Percentiles rank a stretch among this genome's conserved stretches.
phyloP scores from a whole-genome alignment of 2,113 vertebrate genomes.

The Cryptotis parvus region DNA sequence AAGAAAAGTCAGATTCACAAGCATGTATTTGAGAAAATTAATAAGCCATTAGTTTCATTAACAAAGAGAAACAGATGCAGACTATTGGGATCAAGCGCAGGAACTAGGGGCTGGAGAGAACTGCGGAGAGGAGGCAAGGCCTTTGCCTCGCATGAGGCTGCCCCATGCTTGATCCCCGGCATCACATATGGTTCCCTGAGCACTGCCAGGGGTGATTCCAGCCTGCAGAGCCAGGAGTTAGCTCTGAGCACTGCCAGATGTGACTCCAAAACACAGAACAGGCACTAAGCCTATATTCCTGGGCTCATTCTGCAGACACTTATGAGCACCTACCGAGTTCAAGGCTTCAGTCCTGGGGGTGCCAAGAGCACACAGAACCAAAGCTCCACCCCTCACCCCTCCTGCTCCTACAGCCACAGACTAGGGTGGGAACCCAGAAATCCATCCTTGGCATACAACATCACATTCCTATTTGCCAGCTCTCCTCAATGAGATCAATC shows the following conservation, averaged over 20 bases:
- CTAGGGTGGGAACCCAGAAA: background rate
- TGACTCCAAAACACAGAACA: too few relatives aligned
- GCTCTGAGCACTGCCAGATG: too few relatives aligned
- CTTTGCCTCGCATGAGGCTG: too few relatives aligned
- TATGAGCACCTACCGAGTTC: conserved; percentile 5
- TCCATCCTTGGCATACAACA: background rate
- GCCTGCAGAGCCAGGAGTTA: too few relatives aligned
- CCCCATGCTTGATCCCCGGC: too few relatives aligned
- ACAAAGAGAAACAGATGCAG: background rate
- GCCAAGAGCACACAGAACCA: background rate
- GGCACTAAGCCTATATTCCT: background rate
- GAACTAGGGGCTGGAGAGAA: background rate
- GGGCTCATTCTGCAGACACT: background rate
- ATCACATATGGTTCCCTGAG: too few relatives aligned
- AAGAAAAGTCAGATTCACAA: background rate
- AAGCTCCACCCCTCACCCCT: background rate
- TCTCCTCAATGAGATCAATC: conserved; percentile 38
- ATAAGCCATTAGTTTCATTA: background rate
- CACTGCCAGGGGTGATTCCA: too few relatives aligned
- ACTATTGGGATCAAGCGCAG: background rate
- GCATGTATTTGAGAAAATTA: background rate
- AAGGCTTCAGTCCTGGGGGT: background rate
- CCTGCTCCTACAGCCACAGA: background rate
- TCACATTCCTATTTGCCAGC: background rate
- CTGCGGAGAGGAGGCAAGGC: too few relatives aligned